Evolutionary conservation across 2,113 vertebrate genomes (phyloP).

Genomic region (Deroptyus accipitrinus): DNA sequence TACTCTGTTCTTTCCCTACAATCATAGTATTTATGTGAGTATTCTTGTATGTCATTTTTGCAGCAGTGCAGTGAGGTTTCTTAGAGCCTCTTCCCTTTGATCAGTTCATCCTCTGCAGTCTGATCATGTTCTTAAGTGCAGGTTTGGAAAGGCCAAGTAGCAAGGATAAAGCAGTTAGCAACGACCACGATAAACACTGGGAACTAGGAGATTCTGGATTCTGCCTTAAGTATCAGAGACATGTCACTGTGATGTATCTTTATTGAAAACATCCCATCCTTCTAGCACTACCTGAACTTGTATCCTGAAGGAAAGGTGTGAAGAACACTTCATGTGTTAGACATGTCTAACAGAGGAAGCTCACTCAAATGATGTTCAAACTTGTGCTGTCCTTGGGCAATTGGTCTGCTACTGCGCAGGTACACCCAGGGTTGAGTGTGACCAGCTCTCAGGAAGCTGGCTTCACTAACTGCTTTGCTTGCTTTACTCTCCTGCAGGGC

Average conservation of each 20-base stretch:
- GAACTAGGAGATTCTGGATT: background rate
- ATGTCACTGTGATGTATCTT: background rate
- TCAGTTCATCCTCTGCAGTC: background rate
- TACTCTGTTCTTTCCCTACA: background rate
- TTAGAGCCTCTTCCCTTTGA: background rate
- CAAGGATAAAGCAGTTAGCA: background rate
- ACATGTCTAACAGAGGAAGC: background rate
- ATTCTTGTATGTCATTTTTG: background rate
- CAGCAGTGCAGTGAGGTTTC: background rate
- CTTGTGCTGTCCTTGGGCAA: background rate
- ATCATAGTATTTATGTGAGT: background rate
- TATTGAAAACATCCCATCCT: background rate
- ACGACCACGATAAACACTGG: background rate
- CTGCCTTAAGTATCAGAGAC: background rate
- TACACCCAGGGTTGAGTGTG: background rate
- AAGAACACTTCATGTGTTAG: background rate
- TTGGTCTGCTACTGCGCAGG: background rate
- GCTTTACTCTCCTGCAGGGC: slow-evolving; percentile 72
- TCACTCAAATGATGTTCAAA: background rate
- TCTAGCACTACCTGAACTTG: background rate
- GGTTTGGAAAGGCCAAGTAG: background rate
- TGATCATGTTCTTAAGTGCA: background rate
- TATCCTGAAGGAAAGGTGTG: background rate
- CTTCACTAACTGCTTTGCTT: background rate
- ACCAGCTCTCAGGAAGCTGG: background rate